A percentile compares a stretch with the other conserved stretches of the same genome.
These are phyloP conservation scores for Puffinus mauretanicus DNA, from an alignment of 2,113 vertebrate species.

Conservation along the genomic window DNA sequence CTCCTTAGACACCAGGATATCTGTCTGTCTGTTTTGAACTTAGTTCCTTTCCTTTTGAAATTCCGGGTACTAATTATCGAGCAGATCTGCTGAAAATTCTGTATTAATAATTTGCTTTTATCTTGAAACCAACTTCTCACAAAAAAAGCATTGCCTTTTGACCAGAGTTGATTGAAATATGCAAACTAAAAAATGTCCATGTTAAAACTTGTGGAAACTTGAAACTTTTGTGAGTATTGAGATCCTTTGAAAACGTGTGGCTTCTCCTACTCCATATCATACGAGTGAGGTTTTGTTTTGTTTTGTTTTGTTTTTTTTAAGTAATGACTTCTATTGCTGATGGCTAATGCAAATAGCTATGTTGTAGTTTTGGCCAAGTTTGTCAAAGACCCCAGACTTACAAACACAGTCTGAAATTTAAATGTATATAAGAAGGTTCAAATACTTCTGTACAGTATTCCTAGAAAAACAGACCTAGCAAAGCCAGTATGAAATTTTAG, in stretches of 20 bases:
- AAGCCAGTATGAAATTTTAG: slow-evolving; percentile 30
- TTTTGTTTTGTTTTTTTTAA: no score
- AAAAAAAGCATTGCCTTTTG: not conserved
- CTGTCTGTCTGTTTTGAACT: not conserved
- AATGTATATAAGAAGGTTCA: not conserved
- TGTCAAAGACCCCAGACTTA: not conserved
- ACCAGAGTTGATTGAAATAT: not conserved
- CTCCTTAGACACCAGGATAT: not conserved
- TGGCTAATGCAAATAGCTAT: not conserved
- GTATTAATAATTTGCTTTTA: not conserved
- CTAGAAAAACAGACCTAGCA: slow-evolving; percentile 30
- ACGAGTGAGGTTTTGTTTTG: not conserved
- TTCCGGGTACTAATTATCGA: not conserved
- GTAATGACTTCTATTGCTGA: not conserved
- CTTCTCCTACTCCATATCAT: not conserved
- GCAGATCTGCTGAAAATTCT: not conserved
- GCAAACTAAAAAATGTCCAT: not conserved
- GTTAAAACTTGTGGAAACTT: not conserved
- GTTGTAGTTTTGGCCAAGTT: not conserved
- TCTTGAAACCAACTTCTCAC: not conserved
- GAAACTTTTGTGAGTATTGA: not conserved
- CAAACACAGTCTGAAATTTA: not conserved
- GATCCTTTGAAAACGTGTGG: not conserved
- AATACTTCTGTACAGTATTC: slow-evolving; percentile 1
- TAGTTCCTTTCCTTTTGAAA: not conserved